Evolutionary conservation across 2,113 vertebrate species (phyloP).

Genomic region (Sylvia atricapilla): DNA sequence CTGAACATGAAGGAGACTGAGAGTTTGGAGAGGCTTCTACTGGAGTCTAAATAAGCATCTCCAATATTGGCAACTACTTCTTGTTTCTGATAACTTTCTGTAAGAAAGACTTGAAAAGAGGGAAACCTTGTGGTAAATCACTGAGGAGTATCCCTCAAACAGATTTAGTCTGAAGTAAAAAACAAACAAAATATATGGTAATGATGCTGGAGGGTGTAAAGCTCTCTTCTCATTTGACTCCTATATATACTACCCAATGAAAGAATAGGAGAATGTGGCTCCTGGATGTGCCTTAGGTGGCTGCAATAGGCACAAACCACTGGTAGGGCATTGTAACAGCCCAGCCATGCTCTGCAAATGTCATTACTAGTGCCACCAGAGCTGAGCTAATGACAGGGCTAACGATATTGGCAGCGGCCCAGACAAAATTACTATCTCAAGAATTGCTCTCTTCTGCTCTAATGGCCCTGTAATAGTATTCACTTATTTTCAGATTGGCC

Average conservation of each 20-base stretch:
- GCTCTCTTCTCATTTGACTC: neutral
- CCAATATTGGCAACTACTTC: neutral
- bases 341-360: neutral
- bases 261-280: neutral
- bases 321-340: neutral
- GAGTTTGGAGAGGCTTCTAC: neutral
- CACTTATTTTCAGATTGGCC: neutral
- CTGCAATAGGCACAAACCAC: neutral
- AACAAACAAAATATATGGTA: neutral
- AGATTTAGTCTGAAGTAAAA: neutral
- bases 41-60: neutral
- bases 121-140: neutral
- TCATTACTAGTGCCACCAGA: neutral
- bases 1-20: neutral
- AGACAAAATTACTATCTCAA: neutral
- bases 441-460: neutral
- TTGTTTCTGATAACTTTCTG: neutral
- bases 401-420: neutral
- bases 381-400: neutral
- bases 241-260: neutral
- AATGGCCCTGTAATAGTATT: neutral
- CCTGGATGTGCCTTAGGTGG: neutral
- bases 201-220: neutral
- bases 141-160: neutral
- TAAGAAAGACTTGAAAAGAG: neutral